These are phyloP conservation scores for Argyresthia goedartella DNA, from an alignment of 2,888 invertebrate genomes.

Conservation along the genomic window DNA sequence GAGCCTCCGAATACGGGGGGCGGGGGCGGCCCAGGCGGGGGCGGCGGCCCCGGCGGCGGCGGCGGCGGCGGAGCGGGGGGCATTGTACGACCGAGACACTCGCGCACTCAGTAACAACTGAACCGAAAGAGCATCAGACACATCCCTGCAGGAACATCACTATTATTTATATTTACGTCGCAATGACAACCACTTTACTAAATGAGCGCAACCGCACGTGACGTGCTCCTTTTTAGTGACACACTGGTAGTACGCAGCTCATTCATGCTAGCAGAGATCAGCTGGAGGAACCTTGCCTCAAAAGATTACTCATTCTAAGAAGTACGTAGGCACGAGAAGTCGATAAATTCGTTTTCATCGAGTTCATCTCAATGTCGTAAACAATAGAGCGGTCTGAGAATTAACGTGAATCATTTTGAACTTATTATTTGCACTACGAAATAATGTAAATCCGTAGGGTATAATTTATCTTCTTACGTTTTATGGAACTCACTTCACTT, in stretches of 20 bases:
- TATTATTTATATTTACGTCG: conserved; percentile 8
- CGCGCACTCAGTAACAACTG: conserved; percentile 12
- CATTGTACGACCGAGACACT: conserved; percentile 43
- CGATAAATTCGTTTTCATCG: conserved; percentile 36
- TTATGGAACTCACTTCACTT: not conserved
- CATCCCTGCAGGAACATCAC: conserved; percentile 2
- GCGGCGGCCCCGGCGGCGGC: conserved; percentile 75
- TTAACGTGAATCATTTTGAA: too few species aligned
- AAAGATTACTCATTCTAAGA: conserved; percentile 57
- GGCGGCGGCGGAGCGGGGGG: conserved; percentile 76
- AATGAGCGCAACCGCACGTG: conserved; percentile 21
- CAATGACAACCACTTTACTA: not conserved
- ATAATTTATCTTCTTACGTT: not conserved
- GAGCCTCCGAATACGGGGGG: conserved; percentile 54
- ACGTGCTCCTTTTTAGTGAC: conserved; percentile 29
- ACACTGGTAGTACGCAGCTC: not conserved
- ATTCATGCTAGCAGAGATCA: conserved; percentile 41
- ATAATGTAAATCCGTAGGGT: too few species aligned
- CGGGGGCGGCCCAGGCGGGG: conserved; percentile 72
- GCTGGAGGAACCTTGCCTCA: conserved; percentile 51
- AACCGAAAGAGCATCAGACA: conserved; percentile 30
- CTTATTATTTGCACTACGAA: too few species aligned
- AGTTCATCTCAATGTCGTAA: conserved; percentile 29
- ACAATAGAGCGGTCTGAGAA: not conserved
- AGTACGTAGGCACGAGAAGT: conserved; percentile 52